Conservation (phyloP, 2,113 vertebrate genomes). For the Scortum barcoo region DNA sequence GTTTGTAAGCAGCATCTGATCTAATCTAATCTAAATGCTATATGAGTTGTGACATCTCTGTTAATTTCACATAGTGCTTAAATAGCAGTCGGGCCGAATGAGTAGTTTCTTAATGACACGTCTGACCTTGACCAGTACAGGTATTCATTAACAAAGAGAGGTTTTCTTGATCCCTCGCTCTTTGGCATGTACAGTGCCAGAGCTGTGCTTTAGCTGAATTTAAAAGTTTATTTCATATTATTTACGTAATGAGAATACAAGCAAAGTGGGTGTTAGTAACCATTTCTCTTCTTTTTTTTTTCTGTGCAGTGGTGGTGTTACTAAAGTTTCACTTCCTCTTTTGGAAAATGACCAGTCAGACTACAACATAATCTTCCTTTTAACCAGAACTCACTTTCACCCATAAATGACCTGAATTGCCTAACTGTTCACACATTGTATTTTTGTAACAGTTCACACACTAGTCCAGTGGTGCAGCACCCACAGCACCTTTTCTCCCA, state of each 20-base stretch:
- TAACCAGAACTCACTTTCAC: neutral
- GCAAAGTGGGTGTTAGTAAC: neutral
- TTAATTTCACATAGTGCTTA: neutral
- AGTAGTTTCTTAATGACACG: neutral
- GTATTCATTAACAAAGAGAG: neutral
- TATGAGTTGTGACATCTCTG: neutral
- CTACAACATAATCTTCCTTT: neutral
- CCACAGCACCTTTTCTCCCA: neutral
- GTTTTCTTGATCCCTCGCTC: neutral
- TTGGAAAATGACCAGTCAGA: neutral
- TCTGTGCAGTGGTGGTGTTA: neutral
- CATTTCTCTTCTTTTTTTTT: neutral
- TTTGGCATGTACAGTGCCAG: neutral
- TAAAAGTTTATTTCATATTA: neutral
- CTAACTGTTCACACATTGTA: neutral
- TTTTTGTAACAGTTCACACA: neutral
- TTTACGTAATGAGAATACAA: neutral
- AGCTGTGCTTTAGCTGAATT: neutral
- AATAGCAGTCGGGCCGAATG: neutral
- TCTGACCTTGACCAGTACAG: conserved; percentile 24
- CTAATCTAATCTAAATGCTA: neutral
- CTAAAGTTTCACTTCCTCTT: neutral
- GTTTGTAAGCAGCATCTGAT: neutral
- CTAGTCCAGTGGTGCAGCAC: neutral
- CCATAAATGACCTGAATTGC: neutral